Conservation (phyloP, 2,113 vertebrate species). For the Athene cunicularia region DNA sequence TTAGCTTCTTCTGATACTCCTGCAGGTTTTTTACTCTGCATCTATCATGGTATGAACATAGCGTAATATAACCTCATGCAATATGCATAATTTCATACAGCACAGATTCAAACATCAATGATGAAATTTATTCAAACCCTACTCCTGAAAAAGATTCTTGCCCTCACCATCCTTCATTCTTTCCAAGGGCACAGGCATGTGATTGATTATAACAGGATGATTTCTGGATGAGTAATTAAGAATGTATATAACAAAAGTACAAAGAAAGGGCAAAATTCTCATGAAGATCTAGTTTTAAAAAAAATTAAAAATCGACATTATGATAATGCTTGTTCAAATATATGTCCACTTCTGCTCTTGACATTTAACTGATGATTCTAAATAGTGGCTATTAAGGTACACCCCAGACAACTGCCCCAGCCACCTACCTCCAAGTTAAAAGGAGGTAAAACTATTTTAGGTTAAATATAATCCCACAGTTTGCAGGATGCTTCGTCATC, state of each 20-base stretch:
- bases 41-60: not conserved
- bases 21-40: not conserved
- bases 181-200: not conserved
- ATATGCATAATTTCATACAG: not conserved
- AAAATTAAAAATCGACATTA: not conserved
- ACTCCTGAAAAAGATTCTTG: not conserved
- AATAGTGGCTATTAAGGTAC: not conserved
- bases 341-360: rapidly evolving
- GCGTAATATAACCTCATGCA: not conserved
- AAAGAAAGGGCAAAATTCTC: not conserved
- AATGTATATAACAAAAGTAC: not conserved
- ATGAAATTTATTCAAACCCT: not conserved
- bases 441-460: not conserved
- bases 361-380: not conserved
- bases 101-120: not conserved
- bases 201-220: not conserved
- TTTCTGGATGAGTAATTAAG: not conserved
- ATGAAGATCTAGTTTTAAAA: not conserved
- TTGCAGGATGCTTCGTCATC: not conserved
- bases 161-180: not conserved
- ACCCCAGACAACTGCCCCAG: not conserved
- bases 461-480: not conserved
- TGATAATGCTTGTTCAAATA: not conserved
- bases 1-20: not conserved
- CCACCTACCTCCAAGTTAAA: not conserved